phyloP scores from a whole-genome alignment of 2,113 vertebrate genomes.

The Bubo bubo region DNA sequence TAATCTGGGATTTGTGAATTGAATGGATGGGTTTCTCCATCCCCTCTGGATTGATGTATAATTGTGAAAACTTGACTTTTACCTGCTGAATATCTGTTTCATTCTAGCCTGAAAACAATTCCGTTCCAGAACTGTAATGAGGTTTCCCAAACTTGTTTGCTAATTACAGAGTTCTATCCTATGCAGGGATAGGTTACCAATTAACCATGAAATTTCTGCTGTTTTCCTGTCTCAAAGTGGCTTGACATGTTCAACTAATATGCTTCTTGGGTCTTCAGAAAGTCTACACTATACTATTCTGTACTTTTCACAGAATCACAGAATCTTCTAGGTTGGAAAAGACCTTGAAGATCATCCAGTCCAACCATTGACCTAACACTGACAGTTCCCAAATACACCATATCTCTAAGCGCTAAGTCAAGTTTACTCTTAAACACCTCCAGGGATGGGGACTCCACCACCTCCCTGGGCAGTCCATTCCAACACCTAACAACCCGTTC shows the following conservation, averaged over 20 bases:
- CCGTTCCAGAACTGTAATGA: background rate
- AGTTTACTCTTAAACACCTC: too few species aligned
- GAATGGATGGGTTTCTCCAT: background rate
- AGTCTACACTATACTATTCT: background rate
- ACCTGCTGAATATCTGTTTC: background rate
- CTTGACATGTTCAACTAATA: background rate
- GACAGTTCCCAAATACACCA: too few species aligned
- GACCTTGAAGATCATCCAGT: too few species aligned
- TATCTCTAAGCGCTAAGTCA: too few species aligned
- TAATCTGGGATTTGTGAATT: background rate
- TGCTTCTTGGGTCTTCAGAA: background rate
- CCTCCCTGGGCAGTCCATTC: too few species aligned
- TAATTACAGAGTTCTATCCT: background rate
- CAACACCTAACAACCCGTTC: too few species aligned
- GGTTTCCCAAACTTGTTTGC: background rate
- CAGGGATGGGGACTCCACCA: too few species aligned
- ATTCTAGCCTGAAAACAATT: background rate
- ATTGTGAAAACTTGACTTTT: background rate
- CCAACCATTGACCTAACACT: too few species aligned
- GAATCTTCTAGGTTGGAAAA: too few species aligned
- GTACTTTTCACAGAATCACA: background rate
- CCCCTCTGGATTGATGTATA: background rate
- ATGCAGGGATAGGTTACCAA: background rate
- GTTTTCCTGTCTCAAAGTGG: background rate
- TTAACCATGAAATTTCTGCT: background rate